Conservation (phyloP, 2,113 vertebrate genomes). For the Takifugu flavidus region DNA sequence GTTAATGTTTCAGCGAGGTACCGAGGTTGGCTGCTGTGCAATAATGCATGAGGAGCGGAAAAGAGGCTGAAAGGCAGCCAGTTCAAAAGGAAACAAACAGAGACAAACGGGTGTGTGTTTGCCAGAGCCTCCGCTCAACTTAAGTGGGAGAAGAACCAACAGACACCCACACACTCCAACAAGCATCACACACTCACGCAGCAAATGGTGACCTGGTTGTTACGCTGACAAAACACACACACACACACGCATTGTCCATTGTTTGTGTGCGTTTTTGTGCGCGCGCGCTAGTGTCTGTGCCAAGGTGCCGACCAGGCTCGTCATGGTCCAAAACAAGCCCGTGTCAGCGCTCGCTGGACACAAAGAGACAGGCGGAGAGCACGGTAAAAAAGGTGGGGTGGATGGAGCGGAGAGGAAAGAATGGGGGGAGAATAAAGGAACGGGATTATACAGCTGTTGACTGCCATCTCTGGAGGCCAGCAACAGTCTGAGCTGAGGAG, state of each 20-base stretch:
- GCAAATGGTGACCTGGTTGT: constrained; percentile 45
- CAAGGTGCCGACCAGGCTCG: constrained; percentile 45
- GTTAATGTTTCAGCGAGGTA: constrained; percentile 39
- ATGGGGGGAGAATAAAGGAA: constrained; percentile 18
- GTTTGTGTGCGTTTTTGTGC: neutral
- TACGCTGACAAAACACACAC: constrained; percentile 23
- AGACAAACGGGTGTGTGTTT: constrained; percentile 62
- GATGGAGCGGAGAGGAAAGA: constrained; percentile 10
- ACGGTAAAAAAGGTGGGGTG: constrained; percentile 1
- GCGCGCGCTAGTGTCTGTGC: constrained; percentile 20
- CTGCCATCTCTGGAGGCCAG: constrained; percentile 54
- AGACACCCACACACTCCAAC: constrained; percentile 24
- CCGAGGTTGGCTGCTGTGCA: constrained; percentile 36
- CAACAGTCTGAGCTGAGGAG: constrained; percentile 49
- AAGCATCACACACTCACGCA: constrained; percentile 5
- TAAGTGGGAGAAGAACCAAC: constrained; percentile 35
- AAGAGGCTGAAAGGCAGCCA: constrained; percentile 33
- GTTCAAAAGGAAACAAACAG: constrained; percentile 55
- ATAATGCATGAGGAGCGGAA: constrained; percentile 47
- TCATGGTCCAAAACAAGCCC: constrained; percentile 39
- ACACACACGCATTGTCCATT: constrained; percentile 14
- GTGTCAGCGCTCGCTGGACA: constrained; percentile 25
- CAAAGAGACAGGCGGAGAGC: constrained; percentile 15
- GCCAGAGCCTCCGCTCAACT: constrained; percentile 44
- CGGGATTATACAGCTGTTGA: constrained; percentile 62